These are phyloP conservation scores for Notothenia coriiceps DNA, from an alignment of 2,113 vertebrate genomes.

Conservation along the genomic window DNA sequence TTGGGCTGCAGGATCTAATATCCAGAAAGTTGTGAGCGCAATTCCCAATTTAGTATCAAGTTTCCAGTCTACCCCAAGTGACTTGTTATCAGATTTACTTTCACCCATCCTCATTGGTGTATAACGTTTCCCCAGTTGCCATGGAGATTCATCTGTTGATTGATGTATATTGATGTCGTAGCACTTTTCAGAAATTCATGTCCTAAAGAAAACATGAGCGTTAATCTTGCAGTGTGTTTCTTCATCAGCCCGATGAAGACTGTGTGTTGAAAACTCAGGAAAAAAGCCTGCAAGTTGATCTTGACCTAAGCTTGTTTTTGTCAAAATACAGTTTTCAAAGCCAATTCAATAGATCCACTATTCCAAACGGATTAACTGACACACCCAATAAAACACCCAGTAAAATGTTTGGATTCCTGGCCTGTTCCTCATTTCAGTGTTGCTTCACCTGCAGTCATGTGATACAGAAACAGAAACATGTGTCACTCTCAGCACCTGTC, in stretches of 20 bases:
- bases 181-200: neutral
- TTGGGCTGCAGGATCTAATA: neutral
- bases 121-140: neutral
- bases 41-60: neutral
- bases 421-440: neutral
- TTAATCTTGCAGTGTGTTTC: neutral
- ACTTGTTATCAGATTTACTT: neutral
- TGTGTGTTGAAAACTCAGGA: neutral
- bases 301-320: neutral
- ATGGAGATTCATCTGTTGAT: neutral
- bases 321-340: neutral
- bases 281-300: neutral
- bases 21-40: neutral
- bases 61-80: neutral
- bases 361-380: neutral
- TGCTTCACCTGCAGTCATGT: neutral
- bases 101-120: neutral
- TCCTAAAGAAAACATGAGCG: neutral
- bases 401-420: neutral
- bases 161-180: neutral
- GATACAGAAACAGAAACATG: neutral
- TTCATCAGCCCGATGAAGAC: neutral
- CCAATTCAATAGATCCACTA: neutral
- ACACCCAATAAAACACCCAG: neutral
- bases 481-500: no score